phyloP scores from a whole-genome alignment of 2,797 vertebrate species.

The Ciconia nigra region DNA sequence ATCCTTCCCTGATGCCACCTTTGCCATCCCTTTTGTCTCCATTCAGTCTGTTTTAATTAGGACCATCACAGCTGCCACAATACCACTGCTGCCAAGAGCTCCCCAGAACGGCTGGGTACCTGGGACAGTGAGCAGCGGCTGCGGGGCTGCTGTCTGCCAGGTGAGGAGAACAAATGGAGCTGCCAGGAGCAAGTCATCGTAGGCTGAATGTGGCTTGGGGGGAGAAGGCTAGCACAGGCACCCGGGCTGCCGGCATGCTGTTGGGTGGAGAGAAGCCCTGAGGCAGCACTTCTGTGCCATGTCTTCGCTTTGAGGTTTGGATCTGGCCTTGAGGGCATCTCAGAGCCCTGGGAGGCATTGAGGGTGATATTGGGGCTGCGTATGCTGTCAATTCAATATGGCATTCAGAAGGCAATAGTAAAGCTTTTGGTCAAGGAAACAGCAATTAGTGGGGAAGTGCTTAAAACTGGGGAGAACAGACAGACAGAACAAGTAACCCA shows the following conservation, averaged over 20 bases:
- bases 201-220: neutral
- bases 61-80: neutral
- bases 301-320: neutral
- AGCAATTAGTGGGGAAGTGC: neutral
- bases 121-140: neutral
- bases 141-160: neutral
- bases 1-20: neutral
- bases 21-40: neutral
- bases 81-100: neutral
- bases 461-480: neutral
- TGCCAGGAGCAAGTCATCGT: neutral
- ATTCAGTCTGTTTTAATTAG: neutral
- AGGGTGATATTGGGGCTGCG: neutral
- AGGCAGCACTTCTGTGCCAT: neutral
- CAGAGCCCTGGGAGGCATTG: neutral
- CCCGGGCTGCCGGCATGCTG: fast-evolving
- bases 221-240: neutral
- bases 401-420: neutral
- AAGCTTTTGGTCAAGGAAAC: neutral
- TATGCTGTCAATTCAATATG: neutral
- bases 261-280: neutral
- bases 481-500: neutral
- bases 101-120: neutral
- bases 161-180: neutral
- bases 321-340: neutral